A percentile compares a stretch with the other conserved stretches of the same genome.
phyloP scores from a whole-genome alignment of 53 echinoderm and acorn worm species.

The Henricia sp. region DNA sequence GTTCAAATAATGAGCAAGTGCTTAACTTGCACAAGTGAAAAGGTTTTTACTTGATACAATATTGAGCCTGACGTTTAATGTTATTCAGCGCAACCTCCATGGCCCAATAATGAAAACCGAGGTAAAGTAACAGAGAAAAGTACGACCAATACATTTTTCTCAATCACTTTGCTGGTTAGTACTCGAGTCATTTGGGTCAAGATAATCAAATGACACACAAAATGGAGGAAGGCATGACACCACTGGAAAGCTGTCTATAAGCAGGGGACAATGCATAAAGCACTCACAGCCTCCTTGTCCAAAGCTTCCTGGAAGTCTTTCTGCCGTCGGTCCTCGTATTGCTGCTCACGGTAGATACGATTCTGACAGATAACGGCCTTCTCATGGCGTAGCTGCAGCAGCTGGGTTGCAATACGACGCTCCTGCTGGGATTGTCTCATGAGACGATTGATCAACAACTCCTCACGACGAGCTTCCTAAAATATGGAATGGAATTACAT shows the following conservation, averaged over 20 bases:
- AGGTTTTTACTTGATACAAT: too few relatives aligned
- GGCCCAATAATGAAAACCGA: too few relatives aligned
- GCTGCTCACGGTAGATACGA: conserved; percentile 92
- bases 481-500: too few relatives aligned
- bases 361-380: conserved; percentile 96
- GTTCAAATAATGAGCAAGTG: too few relatives aligned
- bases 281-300: conserved; percentile 90
- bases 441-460: conserved; percentile 90
- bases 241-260: background rate
- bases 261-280: background rate
- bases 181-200: too few relatives aligned
- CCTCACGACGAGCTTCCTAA: conserved; percentile 86
- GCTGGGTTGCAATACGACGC: conserved; percentile 84
- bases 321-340: conserved; percentile 91
- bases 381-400: conserved; percentile 91
- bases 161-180: too few relatives aligned
- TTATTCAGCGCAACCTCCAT: too few relatives aligned
- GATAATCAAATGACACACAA: background rate
- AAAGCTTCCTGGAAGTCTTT: conserved; percentile 95
- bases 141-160: too few relatives aligned
- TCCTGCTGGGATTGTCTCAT: conserved; percentile 99
- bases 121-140: too few relatives aligned
- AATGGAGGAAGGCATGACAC: too few relatives aligned
- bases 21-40: too few relatives aligned
- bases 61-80: too few relatives aligned